These are phyloP conservation scores for Mustela lutreola DNA, from an alignment of 2,113 vertebrate species.

Conservation along the genomic window DNA sequence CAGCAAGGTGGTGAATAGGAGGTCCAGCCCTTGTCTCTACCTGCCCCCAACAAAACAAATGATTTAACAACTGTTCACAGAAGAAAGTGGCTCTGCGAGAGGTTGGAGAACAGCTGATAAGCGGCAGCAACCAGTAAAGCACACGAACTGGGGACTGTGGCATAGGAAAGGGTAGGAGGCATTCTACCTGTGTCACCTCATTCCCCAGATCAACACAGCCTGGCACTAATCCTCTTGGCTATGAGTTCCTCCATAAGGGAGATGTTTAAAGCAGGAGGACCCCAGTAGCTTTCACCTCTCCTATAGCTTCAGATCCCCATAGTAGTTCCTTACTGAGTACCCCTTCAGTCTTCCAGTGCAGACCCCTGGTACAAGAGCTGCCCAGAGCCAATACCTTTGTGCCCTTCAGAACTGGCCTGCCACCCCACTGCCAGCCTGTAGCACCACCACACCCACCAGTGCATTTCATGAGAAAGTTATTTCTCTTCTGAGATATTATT, in stretches of 20 bases:
- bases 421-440: not conserved
- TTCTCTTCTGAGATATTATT: not conserved
- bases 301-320: not conserved
- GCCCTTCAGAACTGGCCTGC: not conserved
- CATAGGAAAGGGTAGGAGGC: not conserved
- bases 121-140: not conserved
- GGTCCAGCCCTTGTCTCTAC: not conserved
- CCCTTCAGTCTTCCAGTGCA: not conserved
- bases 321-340: not conserved
- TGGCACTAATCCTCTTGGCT: not conserved
- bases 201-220: not conserved
- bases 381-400: not conserved
- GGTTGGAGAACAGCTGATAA: not conserved
- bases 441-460: not conserved
- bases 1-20: not conserved
- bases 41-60: not conserved
- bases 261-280: not conserved
- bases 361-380: not conserved
- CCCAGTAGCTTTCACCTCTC: not conserved
- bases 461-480: not conserved
- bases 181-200: not conserved
- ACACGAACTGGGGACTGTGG: not conserved
- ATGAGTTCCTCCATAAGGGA: not conserved
- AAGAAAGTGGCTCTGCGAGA: not conserved
- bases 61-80: not conserved